A percentile compares a stretch with the other conserved stretches of the same genome.
phyloP scores from a whole-genome alignment of 2,888 invertebrate genomes.

The Drosophila colorata region DNA sequence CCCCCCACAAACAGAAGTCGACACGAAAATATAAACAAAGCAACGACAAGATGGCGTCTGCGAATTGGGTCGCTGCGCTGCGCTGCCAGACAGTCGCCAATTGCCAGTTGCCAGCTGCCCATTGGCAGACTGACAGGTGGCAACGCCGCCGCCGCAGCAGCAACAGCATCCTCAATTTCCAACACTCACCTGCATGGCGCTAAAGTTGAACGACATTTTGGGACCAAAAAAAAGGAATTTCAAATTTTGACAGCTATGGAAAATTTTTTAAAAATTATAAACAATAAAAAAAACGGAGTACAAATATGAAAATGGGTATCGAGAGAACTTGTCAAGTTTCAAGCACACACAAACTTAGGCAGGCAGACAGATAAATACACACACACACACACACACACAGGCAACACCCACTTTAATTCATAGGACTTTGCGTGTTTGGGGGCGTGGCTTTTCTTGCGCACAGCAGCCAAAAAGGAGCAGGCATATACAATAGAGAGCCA shows the following conservation, averaged over 20 bases:
- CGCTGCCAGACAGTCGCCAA: constrained; percentile 17
- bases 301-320: neutral
- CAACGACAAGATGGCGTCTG: constrained; percentile 24
- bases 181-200: constrained; percentile 84
- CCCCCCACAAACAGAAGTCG: constrained; percentile 4
- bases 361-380: neutral
- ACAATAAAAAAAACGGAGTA: neutral
- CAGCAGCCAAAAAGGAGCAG: constrained; percentile 27
- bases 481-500: neutral
- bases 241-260: constrained; percentile 13
- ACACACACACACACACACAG: neutral
- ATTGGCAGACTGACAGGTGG: constrained; percentile 10
- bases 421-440: constrained; percentile 2
- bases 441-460: constrained; percentile 47
- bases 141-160: constrained; percentile 1
- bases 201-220: constrained; percentile 83
- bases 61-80: constrained; percentile 25
- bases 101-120: neutral
- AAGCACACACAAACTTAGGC: neutral
- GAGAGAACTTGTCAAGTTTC: neutral
- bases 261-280: neutral
- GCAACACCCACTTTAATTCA: constrained; percentile 17
- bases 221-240: constrained; percentile 5
- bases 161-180: constrained; percentile 32
- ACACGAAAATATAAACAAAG: neutral